phyloP scores from a whole-genome alignment of 2,888 invertebrate genomes.

The Nomada ruficornis region DNA sequence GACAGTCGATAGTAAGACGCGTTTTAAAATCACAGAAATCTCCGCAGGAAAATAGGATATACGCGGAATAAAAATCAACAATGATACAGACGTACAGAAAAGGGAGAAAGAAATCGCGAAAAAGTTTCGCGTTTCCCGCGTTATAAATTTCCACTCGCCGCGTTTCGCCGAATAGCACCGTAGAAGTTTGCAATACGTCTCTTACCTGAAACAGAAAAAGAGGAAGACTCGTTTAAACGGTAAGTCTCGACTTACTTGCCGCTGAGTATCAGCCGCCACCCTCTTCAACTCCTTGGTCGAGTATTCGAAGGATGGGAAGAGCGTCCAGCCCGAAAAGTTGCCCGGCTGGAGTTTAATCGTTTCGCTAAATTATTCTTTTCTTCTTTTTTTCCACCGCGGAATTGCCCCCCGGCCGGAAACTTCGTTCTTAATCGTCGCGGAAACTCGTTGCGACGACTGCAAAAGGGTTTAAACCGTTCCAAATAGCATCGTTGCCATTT shows the following conservation, averaged over 20 bases:
- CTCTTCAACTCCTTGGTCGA: not conserved
- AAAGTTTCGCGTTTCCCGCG: not conserved
- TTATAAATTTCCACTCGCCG: constrained; percentile 60
- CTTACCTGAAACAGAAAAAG: constrained; percentile 74
- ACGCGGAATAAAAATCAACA: not conserved
- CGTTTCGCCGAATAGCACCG: constrained; percentile 4
- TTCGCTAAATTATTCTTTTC: constrained; percentile 70
- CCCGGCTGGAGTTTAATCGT: constrained; percentile 68
- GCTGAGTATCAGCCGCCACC: constrained; percentile 50
- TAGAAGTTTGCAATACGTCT: constrained; percentile 57
- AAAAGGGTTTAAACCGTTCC: constrained; percentile 65
- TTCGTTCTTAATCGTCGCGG: constrained; percentile 69
- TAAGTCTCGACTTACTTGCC: constrained; percentile 22
- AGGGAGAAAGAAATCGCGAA: too few relatives aligned
- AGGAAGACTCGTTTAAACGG: constrained; percentile 54
- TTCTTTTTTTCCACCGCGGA: constrained; percentile 19
- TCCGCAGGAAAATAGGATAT: not conserved
- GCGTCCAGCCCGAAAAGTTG: constrained; percentile 66
- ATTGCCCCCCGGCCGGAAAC: constrained; percentile 55
- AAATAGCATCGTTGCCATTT: constrained; percentile 70
- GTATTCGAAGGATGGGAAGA: not conserved
- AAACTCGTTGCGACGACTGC: constrained; percentile 69
- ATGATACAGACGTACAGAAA: not conserved
- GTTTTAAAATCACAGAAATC: not conserved
- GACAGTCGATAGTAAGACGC: not conserved